A percentile compares a stretch with the other conserved stretches of the same genome.
Evolutionary conservation across 2,888 invertebrate genomes (phyloP).

Genomic region (Hymenopus coronatus): DNA sequence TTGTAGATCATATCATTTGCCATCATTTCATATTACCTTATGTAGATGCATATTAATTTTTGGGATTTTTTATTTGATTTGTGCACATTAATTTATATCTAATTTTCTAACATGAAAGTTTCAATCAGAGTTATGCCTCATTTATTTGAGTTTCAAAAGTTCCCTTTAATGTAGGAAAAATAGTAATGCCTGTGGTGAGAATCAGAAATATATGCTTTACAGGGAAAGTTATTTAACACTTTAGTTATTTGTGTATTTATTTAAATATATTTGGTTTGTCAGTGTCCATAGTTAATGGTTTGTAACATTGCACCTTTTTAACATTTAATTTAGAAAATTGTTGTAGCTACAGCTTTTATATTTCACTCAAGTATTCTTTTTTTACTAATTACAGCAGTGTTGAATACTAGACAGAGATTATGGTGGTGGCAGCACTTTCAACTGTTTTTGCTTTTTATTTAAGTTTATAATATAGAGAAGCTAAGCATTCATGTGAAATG

Average conservation of each 20-base stretch:
- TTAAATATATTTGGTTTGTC: not conserved
- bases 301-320: not conserved
- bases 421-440: conserved; percentile 14
- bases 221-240: not conserved
- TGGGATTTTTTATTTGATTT: not conserved
- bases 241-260: not conserved
- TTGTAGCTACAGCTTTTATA: not conserved
- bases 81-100: not conserved
- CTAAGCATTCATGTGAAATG: not conserved
- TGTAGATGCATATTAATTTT: not conserved
- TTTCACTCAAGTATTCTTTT: not conserved
- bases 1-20: not conserved
- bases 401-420: not conserved
- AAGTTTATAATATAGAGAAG: not conserved
- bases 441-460: not conserved
- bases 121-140: not conserved
- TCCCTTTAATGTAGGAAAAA: not conserved
- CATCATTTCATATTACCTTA: not conserved
- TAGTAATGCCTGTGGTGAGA: too few relatives aligned
- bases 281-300: not conserved
- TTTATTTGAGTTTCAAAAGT: not conserved
- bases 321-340: not conserved
- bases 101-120: not conserved
- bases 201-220: not conserved
- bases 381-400: not conserved